A percentile compares a stretch with the other conserved stretches of the same genome.
phyloP scores from a whole-genome alignment of 2,888 invertebrate genomes.

The Ommatoiulus sabulosus region DNA sequence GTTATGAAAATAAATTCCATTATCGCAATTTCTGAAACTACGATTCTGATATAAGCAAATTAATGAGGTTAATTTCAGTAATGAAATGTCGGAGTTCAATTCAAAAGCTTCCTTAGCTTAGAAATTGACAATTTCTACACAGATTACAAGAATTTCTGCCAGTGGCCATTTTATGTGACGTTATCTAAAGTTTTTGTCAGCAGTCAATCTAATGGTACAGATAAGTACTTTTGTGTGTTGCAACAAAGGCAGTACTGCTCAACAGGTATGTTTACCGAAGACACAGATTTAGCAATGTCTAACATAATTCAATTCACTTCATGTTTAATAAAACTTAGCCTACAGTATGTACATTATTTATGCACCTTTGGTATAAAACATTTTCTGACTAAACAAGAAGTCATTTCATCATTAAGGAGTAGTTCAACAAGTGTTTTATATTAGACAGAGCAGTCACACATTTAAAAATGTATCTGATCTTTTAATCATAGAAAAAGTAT shows the following conservation, averaged over 20 bases:
- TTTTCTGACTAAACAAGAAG: background rate
- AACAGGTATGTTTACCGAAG: background rate
- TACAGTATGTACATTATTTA: slow-evolving; percentile 7
- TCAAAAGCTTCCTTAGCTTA: no score
- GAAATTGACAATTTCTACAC: no score
- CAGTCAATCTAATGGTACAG: background rate
- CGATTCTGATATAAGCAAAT: no score
- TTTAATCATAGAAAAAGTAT: background rate
- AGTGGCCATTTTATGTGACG: background rate
- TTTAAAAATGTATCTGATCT: background rate
- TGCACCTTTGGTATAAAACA: slow-evolving; percentile 37
- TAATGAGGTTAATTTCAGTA: no score
- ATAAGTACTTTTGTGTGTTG: background rate
- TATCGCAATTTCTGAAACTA: no score
- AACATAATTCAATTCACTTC: background rate
- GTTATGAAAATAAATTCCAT: no score
- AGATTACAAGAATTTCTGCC: background rate
- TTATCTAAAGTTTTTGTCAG: background rate
- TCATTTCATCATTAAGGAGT: background rate
- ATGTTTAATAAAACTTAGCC: background rate
- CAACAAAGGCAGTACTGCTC: background rate
- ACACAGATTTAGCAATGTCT: background rate
- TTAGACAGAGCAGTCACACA: background rate
- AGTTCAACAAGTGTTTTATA: background rate
- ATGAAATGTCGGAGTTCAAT: no score